Evolutionary conservation across 2,113 vertebrate species (phyloP).

Genomic region (Malaclemys terrapin): DNA sequence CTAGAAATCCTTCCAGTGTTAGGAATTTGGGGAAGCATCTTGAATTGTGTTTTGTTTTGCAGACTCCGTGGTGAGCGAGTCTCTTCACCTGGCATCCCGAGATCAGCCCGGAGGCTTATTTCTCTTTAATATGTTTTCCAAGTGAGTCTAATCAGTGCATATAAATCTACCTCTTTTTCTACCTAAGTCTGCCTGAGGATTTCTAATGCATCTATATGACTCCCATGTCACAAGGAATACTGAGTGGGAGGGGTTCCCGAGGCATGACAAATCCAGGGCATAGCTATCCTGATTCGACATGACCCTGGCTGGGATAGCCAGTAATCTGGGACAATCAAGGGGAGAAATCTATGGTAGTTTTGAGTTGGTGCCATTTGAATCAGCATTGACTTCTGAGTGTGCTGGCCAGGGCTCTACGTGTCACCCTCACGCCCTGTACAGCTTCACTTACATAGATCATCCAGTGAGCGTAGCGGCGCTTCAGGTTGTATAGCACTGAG

Average conservation of each 20-base stretch:
- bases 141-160: not conserved
- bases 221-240: not conserved
- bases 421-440: rapidly evolving
- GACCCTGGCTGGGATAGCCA: not conserved
- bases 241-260: not conserved
- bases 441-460: slow-evolving; percentile 91
- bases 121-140: not conserved
- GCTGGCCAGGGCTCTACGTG: rapidly evolving
- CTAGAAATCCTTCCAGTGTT: not conserved
- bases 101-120: not conserved
- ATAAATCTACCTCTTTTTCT: not conserved
- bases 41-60: not conserved
- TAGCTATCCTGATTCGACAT: not conserved
- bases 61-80: not conserved
- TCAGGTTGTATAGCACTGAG: slow-evolving; percentile 89
- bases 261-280: too few relatives aligned
- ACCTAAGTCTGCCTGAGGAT: not conserved
- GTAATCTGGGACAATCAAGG: not conserved
- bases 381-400: not conserved
- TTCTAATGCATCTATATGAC: not conserved
- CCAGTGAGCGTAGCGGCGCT: slow-evolving; percentile 89
- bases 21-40: not conserved
- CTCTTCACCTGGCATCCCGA: not conserved
- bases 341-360: not conserved
- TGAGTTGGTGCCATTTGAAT: not conserved